Conservation (phyloP, 64 coral and sea anemone genomes). For the Montipora foliosa region DNA sequence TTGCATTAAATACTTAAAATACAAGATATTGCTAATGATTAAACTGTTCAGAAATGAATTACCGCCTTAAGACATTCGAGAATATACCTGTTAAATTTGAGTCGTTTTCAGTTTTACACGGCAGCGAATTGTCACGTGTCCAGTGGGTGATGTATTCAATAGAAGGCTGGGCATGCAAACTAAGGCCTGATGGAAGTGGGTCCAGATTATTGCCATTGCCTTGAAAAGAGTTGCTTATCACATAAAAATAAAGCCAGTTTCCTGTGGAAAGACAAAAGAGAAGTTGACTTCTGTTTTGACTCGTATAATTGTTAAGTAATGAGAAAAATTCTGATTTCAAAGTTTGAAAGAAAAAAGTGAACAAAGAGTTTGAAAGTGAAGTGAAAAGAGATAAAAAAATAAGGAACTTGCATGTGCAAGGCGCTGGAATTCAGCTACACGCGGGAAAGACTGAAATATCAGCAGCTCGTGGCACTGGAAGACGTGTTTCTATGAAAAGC, state of each 20-base stretch:
- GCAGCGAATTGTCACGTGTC: background rate
- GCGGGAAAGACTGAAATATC: background rate
- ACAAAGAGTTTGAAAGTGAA: no score
- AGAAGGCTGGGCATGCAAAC: background rate
- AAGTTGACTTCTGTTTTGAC: background rate
- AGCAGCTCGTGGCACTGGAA: background rate
- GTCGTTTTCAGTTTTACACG: background rate
- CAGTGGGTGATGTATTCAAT: background rate
- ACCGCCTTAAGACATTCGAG: no score
- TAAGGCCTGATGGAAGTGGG: background rate
- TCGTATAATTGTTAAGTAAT: no score
- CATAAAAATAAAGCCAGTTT: slow-evolving; percentile 57
- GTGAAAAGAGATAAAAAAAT: no score
- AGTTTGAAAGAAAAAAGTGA: background rate
- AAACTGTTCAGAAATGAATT: no score
- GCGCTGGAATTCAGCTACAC: background rate
- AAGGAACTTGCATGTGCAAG: no score
- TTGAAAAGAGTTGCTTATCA: slow-evolving; percentile 14
- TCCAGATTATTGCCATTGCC: background rate
- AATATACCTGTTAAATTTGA: slow-evolving; percentile 10
- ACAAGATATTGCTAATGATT: no score
- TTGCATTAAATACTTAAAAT: no score
- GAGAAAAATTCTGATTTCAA: background rate
- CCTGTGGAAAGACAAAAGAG: background rate
- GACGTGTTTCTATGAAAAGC: background rate